phyloP scores from a whole-genome alignment of 2,888 invertebrate species.

The Tridacna gigas region DNA sequence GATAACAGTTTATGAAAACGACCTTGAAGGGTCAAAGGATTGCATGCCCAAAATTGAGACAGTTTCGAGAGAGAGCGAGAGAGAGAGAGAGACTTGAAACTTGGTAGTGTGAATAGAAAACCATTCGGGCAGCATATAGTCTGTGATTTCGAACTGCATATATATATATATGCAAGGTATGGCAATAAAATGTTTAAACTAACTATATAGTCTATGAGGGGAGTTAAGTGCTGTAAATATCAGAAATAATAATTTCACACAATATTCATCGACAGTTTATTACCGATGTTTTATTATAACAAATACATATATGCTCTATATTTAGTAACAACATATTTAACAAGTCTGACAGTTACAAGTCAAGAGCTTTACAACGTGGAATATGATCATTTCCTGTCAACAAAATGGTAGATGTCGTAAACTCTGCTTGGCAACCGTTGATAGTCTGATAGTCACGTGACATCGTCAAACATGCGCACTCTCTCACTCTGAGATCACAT shows the following conservation, averaged over 20 bases:
- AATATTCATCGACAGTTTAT: not conserved
- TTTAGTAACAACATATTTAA: not conserved
- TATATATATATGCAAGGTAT: no score
- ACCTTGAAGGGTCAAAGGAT: no score
- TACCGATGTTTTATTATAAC: not conserved
- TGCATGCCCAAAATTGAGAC: no score
- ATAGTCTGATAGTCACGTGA: slow-evolving; percentile 8
- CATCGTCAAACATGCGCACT: slow-evolving; percentile 2
- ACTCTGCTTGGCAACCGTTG: not conserved
- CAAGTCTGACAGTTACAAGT: not conserved
- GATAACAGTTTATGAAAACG: no score
- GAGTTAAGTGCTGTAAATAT: not conserved
- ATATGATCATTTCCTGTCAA: slow-evolving; percentile 11
- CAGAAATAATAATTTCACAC: not conserved
- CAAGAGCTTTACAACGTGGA: not conserved
- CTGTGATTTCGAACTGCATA: not conserved
- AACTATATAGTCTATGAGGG: no score
- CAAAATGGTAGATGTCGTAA: not conserved
- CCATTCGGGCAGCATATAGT: no score
- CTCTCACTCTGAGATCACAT: not conserved
- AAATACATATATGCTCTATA: not conserved
- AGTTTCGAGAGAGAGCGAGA: no score
- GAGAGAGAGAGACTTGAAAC: no score
- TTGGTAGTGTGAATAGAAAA: no score
- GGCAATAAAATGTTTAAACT: no score